Evolutionary conservation across 2,888 invertebrate species (phyloP), one percentile per base, ranked within the genome.

Genomic region (Cryptophagus acutangulus): DNA sequence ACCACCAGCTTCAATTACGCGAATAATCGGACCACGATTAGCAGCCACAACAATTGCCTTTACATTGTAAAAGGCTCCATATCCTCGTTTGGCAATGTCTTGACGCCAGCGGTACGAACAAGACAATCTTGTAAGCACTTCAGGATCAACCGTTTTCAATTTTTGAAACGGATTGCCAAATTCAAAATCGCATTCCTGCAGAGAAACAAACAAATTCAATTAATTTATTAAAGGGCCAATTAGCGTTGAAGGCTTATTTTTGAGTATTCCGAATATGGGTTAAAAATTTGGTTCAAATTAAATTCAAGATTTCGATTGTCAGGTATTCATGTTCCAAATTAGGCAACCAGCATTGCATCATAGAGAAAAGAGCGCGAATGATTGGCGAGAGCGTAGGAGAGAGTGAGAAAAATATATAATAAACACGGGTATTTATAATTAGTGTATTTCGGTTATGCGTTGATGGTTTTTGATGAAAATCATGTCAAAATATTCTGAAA

Each of bases 111-210:
- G 76, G 57, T 80, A 68, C 2, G 79, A 81, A 1, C 83, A 81
- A 1, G 69, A 64, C 2, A 71, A 71, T n/a, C n/a, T 48, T 78
- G 75, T 20, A 20, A 1, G 66, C 48, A n/a, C 58, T 63, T 70
- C 55, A 13, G 4, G 5, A 31, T 31, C 16, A 13, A 16, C 6
- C 6, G 24, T n/a, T 20, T 20, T 31, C 3, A 15, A 15, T 26
- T 26, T 26, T 15, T 31, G 14, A 0, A 82, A 80, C 0, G 84
- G 82, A 65, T 89, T 89, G 2, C 91, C 91, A 82, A 87, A 91
- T 63, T 92, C 92, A 65, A 76, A 89, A 1, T 79, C 75, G 54
- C 87, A 85, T 65, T 92, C 92, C 85, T 87, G 55, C 1, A 62
- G 49, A 46, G 30, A 15, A 48, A 24, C 16, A 41, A 34, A 16